A percentile compares a stretch with the other conserved stretches of the same genome.
Conservation (phyloP, 2,888 invertebrate species). For the Drosophila setosimentum region DNA sequence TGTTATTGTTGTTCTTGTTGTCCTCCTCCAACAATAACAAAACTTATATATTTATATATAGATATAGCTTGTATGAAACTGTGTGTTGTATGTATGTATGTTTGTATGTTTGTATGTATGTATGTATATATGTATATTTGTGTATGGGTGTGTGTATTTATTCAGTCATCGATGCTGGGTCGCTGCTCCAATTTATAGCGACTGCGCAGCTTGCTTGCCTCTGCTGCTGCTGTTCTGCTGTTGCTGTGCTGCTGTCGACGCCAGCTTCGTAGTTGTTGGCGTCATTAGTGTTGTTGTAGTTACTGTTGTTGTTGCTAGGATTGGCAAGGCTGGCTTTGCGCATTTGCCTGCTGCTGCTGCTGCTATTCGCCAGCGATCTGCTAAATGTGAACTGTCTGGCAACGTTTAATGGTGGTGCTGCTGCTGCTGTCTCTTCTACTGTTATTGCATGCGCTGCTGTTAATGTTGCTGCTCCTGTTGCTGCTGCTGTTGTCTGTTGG, state of each 20-base stretch:
- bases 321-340: conserved; percentile 1
- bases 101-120: not conserved
- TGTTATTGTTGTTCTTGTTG: conserved; percentile 9
- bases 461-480: conserved; percentile 10
- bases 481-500: not conserved
- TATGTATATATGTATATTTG: conserved; percentile 1
- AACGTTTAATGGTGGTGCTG: conserved; percentile 9
- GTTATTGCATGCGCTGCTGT: not conserved
- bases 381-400: conserved; percentile 28
- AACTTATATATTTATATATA: conserved; percentile 35
- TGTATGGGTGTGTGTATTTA: conserved; percentile 8
- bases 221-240: not conserved
- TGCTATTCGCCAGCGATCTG: not conserved
- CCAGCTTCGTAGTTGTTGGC: conserved; percentile 8
- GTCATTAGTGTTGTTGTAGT: conserved; percentile 10
- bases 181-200: conserved; percentile 61
- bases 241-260: conserved; percentile 11
- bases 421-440: not conserved
- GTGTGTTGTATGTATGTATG: not conserved
- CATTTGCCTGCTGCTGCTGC: conserved; percentile 4
- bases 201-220: conserved; percentile 32
- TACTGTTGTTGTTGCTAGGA: conserved; percentile 9
- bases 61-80: conserved; percentile 8
- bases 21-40: conserved; percentile 27
- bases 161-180: conserved; percentile 43